Percentiles rank a stretch among this genome's conserved stretches.
These are phyloP conservation scores for Chymomyza procnemis DNA, from an alignment of 2,888 invertebrate species.

Conservation along the genomic window DNA sequence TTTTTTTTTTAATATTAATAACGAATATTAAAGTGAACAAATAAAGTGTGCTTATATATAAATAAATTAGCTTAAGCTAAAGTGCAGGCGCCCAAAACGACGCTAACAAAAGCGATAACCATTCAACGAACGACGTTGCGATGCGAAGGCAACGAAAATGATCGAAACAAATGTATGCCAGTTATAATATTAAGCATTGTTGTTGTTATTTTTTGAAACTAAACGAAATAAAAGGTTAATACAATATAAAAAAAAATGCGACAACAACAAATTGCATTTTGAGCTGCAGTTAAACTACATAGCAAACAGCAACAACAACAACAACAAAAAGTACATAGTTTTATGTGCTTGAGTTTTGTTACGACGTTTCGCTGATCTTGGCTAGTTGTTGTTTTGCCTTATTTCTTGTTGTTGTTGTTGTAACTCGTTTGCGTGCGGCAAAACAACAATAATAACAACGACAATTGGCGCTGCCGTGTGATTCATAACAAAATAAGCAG, in stretches of 20 bases:
- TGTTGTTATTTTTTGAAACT: conserved; percentile 10
- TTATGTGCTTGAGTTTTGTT: conserved; percentile 6
- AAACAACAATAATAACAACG: background rate
- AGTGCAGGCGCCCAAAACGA: conserved; percentile 27
- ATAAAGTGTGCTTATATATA: conserved; percentile 21
- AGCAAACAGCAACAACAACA: background rate
- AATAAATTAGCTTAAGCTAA: conserved; percentile 11
- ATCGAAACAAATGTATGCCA: conserved; percentile 48
- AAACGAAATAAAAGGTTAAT: conserved; percentile 36
- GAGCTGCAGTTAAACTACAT: conserved; percentile 33
- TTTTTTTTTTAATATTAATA: conserved; percentile 40
- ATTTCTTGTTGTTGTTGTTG: conserved; percentile 44
- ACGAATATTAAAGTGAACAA: conserved; percentile 32
- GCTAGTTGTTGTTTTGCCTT: no score
- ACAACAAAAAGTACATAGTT: no score
- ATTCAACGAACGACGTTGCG: conserved; percentile 48
- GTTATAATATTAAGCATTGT: conserved; percentile 28
- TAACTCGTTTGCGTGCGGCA: conserved; percentile 51
- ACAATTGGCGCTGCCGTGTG: conserved; percentile 43
- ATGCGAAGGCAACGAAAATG: conserved; percentile 31
- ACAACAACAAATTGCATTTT: conserved; percentile 4
- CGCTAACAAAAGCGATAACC: conserved; percentile 47
- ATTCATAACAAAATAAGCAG: conserved; percentile 45
- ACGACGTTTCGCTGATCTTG: conserved; percentile 64
- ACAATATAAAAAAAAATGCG: no score